Evolutionary conservation across 2,888 invertebrate genomes (phyloP).

Genomic region (Thecophora atra): DNA sequence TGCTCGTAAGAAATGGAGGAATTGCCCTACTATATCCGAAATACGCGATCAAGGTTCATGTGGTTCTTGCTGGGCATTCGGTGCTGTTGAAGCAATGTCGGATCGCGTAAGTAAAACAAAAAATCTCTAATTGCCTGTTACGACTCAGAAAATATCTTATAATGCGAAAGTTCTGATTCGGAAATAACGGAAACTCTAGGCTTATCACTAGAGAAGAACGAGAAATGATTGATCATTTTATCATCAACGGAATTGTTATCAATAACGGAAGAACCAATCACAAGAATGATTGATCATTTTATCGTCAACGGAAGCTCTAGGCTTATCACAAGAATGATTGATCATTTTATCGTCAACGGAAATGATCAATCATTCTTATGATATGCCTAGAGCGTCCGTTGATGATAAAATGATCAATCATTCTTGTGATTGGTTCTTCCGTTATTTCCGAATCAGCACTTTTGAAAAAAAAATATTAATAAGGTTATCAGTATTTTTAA

Average conservation of each 20-base stretch:
- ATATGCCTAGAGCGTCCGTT: no score
- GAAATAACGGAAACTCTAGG: neutral
- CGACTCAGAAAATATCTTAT: neutral
- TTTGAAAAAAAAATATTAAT: no score
- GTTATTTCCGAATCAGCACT: no score
- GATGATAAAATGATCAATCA: no score
- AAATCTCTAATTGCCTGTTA: neutral
- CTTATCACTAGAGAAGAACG: neutral
- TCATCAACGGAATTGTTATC: neutral
- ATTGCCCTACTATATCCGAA: conserved; percentile 85
- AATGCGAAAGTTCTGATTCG: neutral
- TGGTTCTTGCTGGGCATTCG: conserved; percentile 95
- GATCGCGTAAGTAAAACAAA: conserved; percentile 71
- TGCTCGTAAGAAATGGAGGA: conserved; percentile 80
- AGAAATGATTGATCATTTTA: no score
- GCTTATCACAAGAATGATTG: neutral
- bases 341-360: no score
- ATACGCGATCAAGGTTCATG: conserved; percentile 89
- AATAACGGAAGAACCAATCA: no score
- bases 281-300: no score
- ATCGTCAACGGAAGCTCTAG: no score
- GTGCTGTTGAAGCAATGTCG: conserved; percentile 91
- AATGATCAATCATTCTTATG: no score
- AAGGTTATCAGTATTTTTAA: neutral
- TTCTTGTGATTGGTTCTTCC: no score